Percentiles rank a stretch among this genome's conserved stretches.
Evolutionary conservation across 2,888 invertebrate species (phyloP).

Genomic region (Ametastegia equiseti): DNA sequence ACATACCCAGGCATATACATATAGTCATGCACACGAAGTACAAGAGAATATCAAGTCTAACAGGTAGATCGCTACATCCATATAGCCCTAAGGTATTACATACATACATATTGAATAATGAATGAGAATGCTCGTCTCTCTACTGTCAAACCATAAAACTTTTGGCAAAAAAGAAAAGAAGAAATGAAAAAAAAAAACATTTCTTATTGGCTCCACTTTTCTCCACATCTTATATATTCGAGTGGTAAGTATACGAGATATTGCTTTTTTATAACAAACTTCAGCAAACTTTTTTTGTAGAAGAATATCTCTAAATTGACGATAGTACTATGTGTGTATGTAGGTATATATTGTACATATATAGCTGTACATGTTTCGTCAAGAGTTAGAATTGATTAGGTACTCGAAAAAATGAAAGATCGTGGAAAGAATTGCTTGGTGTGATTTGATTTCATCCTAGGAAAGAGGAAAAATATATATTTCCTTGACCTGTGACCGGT

Average conservation of each 20-base stretch:
- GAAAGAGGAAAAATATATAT: not conserved
- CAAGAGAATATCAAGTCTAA: constrained; percentile 19
- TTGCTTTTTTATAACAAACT: no score
- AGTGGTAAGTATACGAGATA: no score
- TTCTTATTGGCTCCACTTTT: constrained; percentile 19
- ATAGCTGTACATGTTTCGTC: no score
- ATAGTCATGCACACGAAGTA: constrained; percentile 4
- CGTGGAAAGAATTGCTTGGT: no score
- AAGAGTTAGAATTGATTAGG: no score
- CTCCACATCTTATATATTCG: not conserved
- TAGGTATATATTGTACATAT: no score
- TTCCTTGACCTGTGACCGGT: not conserved
- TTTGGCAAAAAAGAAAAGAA: not conserved
- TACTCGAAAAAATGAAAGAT: not conserved
- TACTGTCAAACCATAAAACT: constrained; percentile 12
- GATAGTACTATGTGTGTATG: no score
- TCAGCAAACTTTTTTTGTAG: not conserved
- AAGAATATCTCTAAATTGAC: no score
- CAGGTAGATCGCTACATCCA: constrained; percentile 1
- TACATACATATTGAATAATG: constrained; percentile 24
- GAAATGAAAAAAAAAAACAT: not conserved
- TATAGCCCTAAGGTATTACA: no score
- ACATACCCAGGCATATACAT: not conserved
- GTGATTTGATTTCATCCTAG: no score
- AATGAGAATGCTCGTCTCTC: not conserved